phyloP scores from a whole-genome alignment of 2,888 invertebrate genomes.

The Macaria liturata region DNA sequence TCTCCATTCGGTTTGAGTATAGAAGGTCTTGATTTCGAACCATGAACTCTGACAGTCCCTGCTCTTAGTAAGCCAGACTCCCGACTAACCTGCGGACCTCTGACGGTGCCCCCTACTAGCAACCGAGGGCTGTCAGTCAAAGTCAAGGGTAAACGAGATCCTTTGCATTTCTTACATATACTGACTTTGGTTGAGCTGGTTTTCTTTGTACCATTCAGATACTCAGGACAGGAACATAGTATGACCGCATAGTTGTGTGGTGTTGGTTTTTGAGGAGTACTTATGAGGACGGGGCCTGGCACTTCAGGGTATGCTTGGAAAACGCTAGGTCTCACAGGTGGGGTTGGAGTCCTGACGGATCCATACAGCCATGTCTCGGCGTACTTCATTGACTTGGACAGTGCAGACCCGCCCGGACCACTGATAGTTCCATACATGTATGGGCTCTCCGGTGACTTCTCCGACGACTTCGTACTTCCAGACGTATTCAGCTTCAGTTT shows the following conservation, averaged over 20 bases:
- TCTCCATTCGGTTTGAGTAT: conserved; percentile 85
- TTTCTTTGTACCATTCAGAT: conserved; percentile 89
- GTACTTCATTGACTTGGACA: conserved; percentile 93
- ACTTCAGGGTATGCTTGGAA: conserved; percentile 77
- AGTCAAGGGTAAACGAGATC: conserved; percentile 89
- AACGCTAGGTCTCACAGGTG: conserved; percentile 73
- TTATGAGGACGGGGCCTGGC: conserved; percentile 74
- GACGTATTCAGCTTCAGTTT: conserved; percentile 84
- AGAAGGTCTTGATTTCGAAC: conserved; percentile 84
- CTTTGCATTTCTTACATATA: conserved; percentile 93
- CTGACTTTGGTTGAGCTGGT: conserved; percentile 88
- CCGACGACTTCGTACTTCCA: conserved; percentile 72
- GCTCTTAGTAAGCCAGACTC: conserved; percentile 79
- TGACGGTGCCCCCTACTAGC: conserved; percentile 85
- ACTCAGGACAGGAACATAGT: conserved; percentile 92
- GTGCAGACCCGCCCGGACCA: conserved; percentile 87
- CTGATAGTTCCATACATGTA: conserved; percentile 78
- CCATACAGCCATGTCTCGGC: conserved; percentile 94
- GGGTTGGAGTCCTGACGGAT: conserved; percentile 85
- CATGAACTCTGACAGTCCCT: conserved; percentile 86
- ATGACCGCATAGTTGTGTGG: conserved; percentile 88
- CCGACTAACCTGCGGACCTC: conserved; percentile 75
- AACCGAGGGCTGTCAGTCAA: conserved; percentile 83
- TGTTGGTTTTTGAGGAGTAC: conserved; percentile 81
- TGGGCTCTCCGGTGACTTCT: conserved; percentile 75